These are phyloP conservation scores for Siniperca undulata DNA, from an alignment of 2,797 vertebrate genomes.

Conservation along the genomic window DNA sequence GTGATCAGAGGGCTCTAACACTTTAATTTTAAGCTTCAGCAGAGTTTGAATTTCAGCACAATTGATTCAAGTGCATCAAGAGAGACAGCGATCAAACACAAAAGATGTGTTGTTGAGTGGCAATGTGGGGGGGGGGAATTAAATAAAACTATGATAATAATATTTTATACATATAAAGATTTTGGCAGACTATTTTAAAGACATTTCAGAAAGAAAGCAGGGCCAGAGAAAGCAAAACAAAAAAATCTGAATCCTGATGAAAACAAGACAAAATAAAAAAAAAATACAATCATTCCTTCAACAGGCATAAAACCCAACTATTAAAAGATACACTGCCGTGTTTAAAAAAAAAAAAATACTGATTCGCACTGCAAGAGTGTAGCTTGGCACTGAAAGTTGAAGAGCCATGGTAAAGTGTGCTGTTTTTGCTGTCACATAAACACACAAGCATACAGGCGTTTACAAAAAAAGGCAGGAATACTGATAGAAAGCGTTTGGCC, in stretches of 20 bases:
- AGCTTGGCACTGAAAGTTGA: constrained; percentile 14
- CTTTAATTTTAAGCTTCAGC: constrained; percentile 26
- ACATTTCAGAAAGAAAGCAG: background rate
- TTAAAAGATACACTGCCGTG: constrained; percentile 40
- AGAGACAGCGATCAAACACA: constrained; percentile 23
- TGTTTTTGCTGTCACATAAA: constrained; percentile 25
- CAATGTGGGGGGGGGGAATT: background rate
- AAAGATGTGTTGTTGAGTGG: constrained; percentile 11
- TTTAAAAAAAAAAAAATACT: constrained; percentile 64
- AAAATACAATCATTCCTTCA: constrained; percentile 56
- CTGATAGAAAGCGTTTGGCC: constrained; percentile 54
- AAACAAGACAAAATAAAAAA: background rate
- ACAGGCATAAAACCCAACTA: constrained; percentile 31
- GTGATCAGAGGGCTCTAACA: constrained; percentile 15
- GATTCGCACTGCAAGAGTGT: constrained; percentile 49
- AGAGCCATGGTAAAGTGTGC: background rate
- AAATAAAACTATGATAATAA: too few relatives aligned
- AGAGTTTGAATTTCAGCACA: constrained; percentile 57
- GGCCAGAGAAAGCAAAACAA: background rate
- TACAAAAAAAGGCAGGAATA: constrained; percentile 70
- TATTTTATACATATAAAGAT: background rate
- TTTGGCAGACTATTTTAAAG: constrained; percentile 26
- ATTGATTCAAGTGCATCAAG: constrained; percentile 64
- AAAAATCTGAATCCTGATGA: background rate
- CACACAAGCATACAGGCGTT: constrained; percentile 27